A percentile compares a stretch with the other conserved stretches of the same genome.
Conservation (phyloP, 2,888 invertebrate genomes). For the Hecatera dysodea region DNA sequence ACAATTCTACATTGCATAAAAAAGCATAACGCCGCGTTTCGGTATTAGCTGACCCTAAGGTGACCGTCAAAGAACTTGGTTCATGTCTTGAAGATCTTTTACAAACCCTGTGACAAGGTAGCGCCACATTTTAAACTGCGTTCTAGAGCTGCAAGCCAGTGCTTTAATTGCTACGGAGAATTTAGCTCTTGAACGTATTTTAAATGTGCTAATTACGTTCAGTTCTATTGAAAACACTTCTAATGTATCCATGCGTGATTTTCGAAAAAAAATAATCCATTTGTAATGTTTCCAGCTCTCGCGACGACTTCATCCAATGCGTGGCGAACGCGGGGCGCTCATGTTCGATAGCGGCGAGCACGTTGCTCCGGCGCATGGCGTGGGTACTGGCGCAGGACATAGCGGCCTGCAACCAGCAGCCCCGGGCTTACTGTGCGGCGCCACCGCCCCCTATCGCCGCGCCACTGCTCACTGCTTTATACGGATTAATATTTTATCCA, state of each 20-base stretch:
- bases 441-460: conserved; percentile 71
- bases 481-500: conserved; percentile 78
- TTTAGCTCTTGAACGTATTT: no score
- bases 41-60: no score
- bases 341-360: conserved; percentile 79
- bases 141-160: no score
- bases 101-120: no score
- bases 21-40: no score
- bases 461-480: conserved; percentile 78
- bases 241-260: no score
- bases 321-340: conserved; percentile 80
- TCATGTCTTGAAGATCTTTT: no score
- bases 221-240: neutral
- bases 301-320: conserved; percentile 84
- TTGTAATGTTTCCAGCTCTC: conserved; percentile 74
- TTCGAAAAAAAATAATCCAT: conserved; percentile 2
- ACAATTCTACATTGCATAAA: no score
- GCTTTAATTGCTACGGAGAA: no score
- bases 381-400: conserved; percentile 87
- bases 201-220: no score
- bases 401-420: conserved; percentile 82
- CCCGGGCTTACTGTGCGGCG: conserved; percentile 80
- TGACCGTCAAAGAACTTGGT: no score
- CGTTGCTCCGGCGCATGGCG: conserved; percentile 83
- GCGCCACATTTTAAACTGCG: no score